Conservation (phyloP, 2,113 vertebrate genomes). For the Lutjanus erythropterus region DNA sequence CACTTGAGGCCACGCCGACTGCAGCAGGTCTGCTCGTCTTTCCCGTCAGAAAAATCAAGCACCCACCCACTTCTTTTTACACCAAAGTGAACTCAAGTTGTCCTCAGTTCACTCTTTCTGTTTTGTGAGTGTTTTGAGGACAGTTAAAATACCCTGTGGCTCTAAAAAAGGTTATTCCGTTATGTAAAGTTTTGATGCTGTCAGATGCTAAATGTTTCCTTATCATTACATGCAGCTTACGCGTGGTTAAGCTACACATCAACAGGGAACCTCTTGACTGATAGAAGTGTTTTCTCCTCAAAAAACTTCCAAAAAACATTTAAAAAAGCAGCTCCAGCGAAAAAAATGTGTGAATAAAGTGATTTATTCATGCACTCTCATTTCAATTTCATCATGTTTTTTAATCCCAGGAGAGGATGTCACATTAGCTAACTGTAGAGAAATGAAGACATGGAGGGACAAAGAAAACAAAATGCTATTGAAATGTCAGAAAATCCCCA, state of each 20-base stretch:
- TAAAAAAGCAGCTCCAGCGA: background rate
- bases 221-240: background rate
- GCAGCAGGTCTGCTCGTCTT: background rate
- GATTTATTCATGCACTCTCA: background rate
- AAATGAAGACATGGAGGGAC: too few species aligned
- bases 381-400: background rate
- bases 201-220: background rate
- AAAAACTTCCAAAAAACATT: background rate
- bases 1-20: background rate
- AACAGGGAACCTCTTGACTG: background rate
- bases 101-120: background rate
- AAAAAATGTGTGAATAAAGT: background rate
- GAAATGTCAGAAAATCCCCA: background rate
- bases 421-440: too few species aligned
- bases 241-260: background rate
- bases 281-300: background rate
- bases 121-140: background rate
- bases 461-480: too few species aligned
- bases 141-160: background rate
- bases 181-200: background rate
- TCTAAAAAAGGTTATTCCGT: background rate
- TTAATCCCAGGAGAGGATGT: background rate
- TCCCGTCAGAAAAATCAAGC: background rate
- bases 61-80: background rate
- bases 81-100: background rate